These are phyloP conservation scores for Okapia johnstoni DNA, from an alignment of 2,113 vertebrate genomes.

Conservation along the genomic window DNA sequence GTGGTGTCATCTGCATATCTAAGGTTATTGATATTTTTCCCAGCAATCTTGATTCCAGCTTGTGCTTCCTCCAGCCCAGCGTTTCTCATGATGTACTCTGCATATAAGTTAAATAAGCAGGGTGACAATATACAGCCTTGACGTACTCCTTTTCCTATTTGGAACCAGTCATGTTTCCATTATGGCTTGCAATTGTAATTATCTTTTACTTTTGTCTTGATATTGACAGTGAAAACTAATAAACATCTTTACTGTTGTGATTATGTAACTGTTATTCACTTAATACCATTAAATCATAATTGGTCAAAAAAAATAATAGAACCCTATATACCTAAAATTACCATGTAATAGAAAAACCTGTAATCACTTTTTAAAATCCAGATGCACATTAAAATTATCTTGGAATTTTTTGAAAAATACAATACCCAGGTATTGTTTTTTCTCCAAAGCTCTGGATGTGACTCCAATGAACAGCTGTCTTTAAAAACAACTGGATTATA, in stretches of 20 bases:
- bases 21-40: too few relatives aligned
- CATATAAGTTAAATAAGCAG: too few relatives aligned
- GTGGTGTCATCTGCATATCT: too few relatives aligned
- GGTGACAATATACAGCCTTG: too few relatives aligned
- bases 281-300: background rate
- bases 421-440: background rate
- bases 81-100: too few relatives aligned
- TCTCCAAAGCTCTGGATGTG: background rate
- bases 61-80: too few relatives aligned
- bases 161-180: background rate
- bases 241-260: background rate
- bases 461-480: background rate
- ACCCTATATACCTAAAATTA: background rate
- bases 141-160: too few relatives aligned
- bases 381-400: background rate
- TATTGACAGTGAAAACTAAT: background rate
- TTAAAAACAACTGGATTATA: background rate
- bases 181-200: background rate
- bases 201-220: background rate
- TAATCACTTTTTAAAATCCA: background rate
- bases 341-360: background rate
- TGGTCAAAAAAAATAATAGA: background rate
- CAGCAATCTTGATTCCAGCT: too few relatives aligned
- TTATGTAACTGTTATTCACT: background rate
- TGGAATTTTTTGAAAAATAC: background rate